Evolutionary conservation across 2,888 invertebrate genomes (phyloP).

Genomic region (Sympetrum striolatum): DNA sequence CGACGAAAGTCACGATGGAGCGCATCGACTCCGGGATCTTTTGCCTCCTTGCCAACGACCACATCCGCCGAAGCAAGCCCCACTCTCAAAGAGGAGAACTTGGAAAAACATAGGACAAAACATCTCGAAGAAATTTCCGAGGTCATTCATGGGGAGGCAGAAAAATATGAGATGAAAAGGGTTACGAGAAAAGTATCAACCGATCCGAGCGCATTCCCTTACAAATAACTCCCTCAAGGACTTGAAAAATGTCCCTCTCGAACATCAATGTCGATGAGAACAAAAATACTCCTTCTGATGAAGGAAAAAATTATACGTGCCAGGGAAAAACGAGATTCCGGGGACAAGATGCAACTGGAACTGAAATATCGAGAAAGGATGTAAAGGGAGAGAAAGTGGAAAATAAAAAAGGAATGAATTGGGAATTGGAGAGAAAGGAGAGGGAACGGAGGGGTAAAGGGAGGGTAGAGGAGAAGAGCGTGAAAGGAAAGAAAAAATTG

Average conservation of each 20-base stretch:
- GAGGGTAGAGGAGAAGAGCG: not conserved
- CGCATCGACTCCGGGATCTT: not conserved
- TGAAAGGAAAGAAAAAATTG: not conserved
- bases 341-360: not conserved
- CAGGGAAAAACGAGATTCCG: not conserved
- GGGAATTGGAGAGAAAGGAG: not conserved
- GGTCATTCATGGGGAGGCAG: not conserved
- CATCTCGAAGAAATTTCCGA: constrained; percentile 13
- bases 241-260: not conserved
- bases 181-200: not conserved
- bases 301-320: not conserved
- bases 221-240: constrained; percentile 10
- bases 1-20: too few relatives aligned
- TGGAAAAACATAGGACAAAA: not conserved
- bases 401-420: not conserved
- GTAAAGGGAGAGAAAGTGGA: not conserved
- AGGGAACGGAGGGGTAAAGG: not conserved
- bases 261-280: not conserved
- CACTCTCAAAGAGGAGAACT: not conserved
- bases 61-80: not conserved
- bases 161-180: not conserved
- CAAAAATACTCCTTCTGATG: constrained; percentile 28
- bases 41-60: not conserved
- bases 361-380: not conserved
- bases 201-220: not conserved